Conservation (phyloP, 2,797 vertebrate genomes). For the Holocentrus rufus region DNA sequence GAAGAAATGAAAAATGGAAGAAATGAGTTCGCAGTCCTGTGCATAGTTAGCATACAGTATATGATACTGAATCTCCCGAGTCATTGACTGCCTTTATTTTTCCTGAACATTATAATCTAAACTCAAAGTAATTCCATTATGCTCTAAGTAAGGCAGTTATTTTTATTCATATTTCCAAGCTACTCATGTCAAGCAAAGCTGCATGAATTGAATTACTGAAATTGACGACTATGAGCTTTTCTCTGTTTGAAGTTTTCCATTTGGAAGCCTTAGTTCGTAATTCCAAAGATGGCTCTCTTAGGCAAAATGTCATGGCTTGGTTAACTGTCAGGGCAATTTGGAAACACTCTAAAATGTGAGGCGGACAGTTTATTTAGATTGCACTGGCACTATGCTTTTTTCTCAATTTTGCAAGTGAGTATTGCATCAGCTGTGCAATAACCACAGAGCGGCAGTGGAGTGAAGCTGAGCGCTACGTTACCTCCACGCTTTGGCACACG, state of each 20-base stretch:
- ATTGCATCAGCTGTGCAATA: constrained; percentile 54
- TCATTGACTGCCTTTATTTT: constrained; percentile 61
- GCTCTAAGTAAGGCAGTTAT: constrained; percentile 58
- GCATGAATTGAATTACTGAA: constrained; percentile 66
- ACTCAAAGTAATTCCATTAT: constrained; percentile 71
- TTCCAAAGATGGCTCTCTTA: constrained; percentile 63
- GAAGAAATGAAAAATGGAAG: constrained; percentile 68
- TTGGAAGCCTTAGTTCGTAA: constrained; percentile 58
- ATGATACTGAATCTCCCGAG: constrained; percentile 45
- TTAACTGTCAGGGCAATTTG: constrained; percentile 58
- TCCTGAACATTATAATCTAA: constrained; percentile 62
- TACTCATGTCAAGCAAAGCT: constrained; percentile 56
- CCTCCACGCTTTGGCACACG: constrained; percentile 40
- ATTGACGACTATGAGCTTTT: constrained; percentile 58
- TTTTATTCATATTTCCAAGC: constrained; percentile 55
- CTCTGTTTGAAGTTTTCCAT: constrained; percentile 69
- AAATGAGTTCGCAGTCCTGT: constrained; percentile 47
- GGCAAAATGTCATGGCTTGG: constrained; percentile 61
- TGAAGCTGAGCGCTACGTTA: constrained; percentile 60
- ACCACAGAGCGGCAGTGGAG: constrained; percentile 56
- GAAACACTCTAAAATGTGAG: constrained; percentile 54
- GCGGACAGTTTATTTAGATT: constrained; percentile 75
- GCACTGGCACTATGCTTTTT: constrained; percentile 39
- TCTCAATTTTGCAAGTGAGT: constrained; percentile 60
- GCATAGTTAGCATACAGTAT: constrained; percentile 39